Evolutionary conservation across 2,113 vertebrate genomes (phyloP).

Genomic region (Aldabrachelys gigantea): DNA sequence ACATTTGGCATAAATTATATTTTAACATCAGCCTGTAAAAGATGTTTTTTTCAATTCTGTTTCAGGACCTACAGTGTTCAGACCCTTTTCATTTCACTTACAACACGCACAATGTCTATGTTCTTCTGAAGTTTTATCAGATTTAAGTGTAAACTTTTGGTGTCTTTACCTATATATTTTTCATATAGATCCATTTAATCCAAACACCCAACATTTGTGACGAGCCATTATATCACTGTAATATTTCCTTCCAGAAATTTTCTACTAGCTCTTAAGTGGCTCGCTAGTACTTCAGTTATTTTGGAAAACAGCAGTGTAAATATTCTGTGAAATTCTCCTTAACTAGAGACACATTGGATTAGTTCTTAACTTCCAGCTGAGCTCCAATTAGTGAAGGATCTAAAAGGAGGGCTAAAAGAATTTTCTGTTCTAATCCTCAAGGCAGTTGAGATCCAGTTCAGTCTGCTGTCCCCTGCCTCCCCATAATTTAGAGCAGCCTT

Average conservation of each 20-base stretch:
- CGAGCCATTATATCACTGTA: neutral
- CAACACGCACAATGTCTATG: accelerated
- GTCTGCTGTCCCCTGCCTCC: neutral
- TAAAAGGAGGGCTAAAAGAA: neutral
- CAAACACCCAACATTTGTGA: neutral
- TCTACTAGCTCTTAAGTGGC: neutral
- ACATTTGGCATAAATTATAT: neutral
- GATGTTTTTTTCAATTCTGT: neutral
- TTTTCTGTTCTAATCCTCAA: neutral
- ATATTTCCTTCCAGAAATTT: neutral
- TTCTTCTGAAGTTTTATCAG: neutral
- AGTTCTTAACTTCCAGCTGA: neutral
- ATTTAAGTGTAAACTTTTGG: neutral
- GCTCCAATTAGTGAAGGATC: neutral
- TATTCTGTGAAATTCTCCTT: neutral
- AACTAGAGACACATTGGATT: neutral
- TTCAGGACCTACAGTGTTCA: neutral
- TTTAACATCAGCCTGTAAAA: neutral
- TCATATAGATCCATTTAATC: neutral
- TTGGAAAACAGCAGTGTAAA: neutral
- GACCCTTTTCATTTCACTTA: neutral
- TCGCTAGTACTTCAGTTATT: neutral
- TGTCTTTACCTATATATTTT: neutral
- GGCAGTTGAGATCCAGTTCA: neutral
- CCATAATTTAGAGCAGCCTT: neutral